phyloP scores from a whole-genome alignment of 2,797 vertebrate species.

The Alectoris magna region DNA sequence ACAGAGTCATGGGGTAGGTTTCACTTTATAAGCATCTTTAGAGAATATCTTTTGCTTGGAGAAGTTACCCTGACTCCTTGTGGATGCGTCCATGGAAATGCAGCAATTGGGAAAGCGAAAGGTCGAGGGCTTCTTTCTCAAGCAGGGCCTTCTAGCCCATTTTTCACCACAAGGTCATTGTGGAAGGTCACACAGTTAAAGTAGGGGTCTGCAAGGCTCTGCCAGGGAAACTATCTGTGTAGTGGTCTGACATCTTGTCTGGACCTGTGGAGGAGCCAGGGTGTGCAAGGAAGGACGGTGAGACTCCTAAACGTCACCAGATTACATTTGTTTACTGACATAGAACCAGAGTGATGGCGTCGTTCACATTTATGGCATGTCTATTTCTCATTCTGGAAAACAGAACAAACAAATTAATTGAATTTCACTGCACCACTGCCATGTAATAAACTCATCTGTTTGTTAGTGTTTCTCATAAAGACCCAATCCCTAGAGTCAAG shows the following conservation, averaged over 20 bases:
- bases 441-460: constrained; percentile 27
- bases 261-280: background rate
- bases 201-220: background rate
- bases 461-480: background rate
- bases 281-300: background rate
- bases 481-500: background rate
- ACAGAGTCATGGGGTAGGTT: no score
- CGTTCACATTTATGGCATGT: background rate
- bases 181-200: background rate
- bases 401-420: constrained; percentile 28
- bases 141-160: background rate
- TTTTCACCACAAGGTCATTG: background rate
- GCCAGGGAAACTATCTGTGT: background rate
- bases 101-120: background rate
- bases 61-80: background rate
- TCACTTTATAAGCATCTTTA: background rate
- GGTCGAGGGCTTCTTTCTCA: background rate
- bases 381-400: constrained; percentile 5
- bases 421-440: constrained; percentile 20
- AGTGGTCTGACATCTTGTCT: background rate
- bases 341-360: background rate
- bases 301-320: background rate
- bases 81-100: background rate
- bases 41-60: background rate
- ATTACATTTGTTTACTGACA: background rate